phyloP scores from a whole-genome alignment of 2,113 vertebrate genomes.

The Micromys minutus region DNA sequence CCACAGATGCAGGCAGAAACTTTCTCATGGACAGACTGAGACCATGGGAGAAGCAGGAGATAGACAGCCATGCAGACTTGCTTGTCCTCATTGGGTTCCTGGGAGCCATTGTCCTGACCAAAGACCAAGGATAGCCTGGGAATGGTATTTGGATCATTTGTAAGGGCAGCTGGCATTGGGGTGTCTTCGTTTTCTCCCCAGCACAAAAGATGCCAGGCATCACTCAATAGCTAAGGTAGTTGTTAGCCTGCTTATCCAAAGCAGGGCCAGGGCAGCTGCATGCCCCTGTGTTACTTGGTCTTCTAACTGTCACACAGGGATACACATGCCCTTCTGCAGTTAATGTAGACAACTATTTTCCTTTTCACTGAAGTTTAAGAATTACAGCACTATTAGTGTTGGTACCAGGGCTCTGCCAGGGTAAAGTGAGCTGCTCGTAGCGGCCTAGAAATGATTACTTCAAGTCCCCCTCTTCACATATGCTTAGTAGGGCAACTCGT shows the following conservation, averaged over 20 bases:
- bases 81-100: not conserved
- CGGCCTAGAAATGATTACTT: not conserved
- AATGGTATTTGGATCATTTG: not conserved
- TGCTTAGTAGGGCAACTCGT: not conserved
- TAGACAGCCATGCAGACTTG: not conserved
- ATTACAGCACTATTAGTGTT: not conserved
- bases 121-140: too few species aligned
- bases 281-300: not conserved
- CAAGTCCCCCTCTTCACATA: not conserved
- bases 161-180: not conserved
- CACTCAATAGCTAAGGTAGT: not conserved
- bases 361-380: not conserved
- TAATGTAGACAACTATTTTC: not conserved
- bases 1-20: not conserved
- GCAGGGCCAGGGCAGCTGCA: not conserved
- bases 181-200: not conserved
- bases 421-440: not conserved
- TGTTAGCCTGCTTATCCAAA: not conserved
- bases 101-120: not conserved
- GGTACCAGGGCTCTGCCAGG: not conserved
- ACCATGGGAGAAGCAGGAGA: not conserved
- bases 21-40: not conserved
- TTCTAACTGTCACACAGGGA: not conserved
- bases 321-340: not conserved
- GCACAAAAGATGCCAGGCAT: fast-evolving